A percentile compares a stretch with the other conserved stretches of the same genome.
These are phyloP conservation scores for Tympanoctomys barrerae DNA, from an alignment of 2,797 vertebrate species.

Conservation along the genomic window DNA sequence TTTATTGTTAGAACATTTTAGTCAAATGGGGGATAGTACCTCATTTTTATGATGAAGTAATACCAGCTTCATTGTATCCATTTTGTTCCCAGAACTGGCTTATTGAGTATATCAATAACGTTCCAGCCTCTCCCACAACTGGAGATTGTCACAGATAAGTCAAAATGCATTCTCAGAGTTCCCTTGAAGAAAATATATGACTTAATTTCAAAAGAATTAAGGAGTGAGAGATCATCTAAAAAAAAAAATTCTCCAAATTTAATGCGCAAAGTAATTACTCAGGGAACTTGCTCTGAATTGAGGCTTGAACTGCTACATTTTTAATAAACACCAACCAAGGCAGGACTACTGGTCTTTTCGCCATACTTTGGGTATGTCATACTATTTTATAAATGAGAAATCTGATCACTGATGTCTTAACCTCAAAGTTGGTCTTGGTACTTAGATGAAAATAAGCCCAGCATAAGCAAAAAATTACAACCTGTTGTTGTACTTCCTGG, in stretches of 20 bases:
- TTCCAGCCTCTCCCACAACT: neutral
- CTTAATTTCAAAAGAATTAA: neutral
- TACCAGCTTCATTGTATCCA: neutral
- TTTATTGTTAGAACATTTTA: neutral
- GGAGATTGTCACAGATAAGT: neutral
- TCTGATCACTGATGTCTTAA: neutral
- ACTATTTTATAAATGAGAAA: conserved; percentile 24
- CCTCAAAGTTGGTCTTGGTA: neutral
- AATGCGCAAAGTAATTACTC: neutral
- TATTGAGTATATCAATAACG: neutral
- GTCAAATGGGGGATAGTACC: neutral
- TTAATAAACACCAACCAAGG: neutral
- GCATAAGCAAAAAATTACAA: neutral
- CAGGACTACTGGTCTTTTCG: neutral
- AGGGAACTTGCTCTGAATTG: neutral
- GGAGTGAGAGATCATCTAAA: neutral
- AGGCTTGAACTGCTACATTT: neutral
- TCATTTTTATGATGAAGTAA: neutral
- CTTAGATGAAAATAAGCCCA: neutral
- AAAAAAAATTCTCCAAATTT: neutral
- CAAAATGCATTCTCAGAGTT: neutral
- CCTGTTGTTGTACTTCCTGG: neutral
- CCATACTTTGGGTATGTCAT: neutral
- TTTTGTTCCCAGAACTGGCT: neutral
- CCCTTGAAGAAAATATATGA: neutral